A percentile compares a stretch with the other conserved stretches of the same genome.
Evolutionary conservation across 1,140 invertebrate genomes (phyloP).

Genomic region (Pantala flavescens): DNA sequence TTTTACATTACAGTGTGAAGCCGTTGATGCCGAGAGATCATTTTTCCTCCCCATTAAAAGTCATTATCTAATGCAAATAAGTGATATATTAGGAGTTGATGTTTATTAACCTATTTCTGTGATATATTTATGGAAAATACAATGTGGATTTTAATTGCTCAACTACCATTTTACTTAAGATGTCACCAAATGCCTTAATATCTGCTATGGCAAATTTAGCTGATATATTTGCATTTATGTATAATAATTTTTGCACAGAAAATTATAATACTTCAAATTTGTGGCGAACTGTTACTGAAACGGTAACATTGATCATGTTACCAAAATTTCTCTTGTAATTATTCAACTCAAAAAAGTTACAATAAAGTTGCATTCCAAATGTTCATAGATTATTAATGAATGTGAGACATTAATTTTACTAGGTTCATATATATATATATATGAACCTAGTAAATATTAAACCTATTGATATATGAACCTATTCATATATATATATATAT

Average conservation of each 20-base stretch:
- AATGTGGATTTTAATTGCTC: background rate
- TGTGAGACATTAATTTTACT: too few relatives aligned
- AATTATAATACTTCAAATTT: too few relatives aligned
- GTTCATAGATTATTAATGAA: too few relatives aligned
- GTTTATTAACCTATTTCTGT: slow-evolving; percentile 24
- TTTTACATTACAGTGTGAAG: slow-evolving; percentile 39
- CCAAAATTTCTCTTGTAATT: too few relatives aligned
- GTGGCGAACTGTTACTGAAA: too few relatives aligned
- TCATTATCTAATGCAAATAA: slow-evolving; percentile 43
- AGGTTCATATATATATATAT: too few relatives aligned
- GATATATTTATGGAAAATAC: background rate
- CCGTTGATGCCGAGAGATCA: slow-evolving; percentile 36
- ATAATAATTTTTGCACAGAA: background rate
- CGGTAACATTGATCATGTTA: too few relatives aligned
- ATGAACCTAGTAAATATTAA: too few relatives aligned
- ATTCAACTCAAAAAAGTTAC: too few relatives aligned
- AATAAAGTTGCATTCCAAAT: too few relatives aligned
- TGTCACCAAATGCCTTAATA: background rate
- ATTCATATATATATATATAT: too few relatives aligned
- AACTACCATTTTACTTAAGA: background rate
- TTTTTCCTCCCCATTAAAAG: slow-evolving; percentile 43
- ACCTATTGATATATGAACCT: too few relatives aligned
- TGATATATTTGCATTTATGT: background rate
- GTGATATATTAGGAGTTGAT: slow-evolving; percentile 32
- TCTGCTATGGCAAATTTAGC: background rate